phyloP scores from a whole-genome alignment of 1,140 invertebrate species.

The Octopus bimaculoides region DNA sequence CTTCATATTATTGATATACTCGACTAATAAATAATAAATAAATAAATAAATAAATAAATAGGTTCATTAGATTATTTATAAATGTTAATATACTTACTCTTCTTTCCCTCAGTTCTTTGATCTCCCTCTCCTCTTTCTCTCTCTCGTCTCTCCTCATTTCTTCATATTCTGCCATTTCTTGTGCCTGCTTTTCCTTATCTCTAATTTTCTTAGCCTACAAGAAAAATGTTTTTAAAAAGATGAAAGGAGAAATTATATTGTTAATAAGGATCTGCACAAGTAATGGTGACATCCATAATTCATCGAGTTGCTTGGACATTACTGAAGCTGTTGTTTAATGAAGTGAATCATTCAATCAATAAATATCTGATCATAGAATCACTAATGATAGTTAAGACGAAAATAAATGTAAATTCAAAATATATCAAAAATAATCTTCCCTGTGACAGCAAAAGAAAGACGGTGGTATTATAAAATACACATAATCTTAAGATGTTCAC shows the following conservation, averaged over 20 bases:
- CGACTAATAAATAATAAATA: too few species aligned
- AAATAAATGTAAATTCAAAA: neutral
- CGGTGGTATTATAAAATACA: too few species aligned
- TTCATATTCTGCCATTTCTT: conserved; percentile 42
- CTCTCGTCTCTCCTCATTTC: conserved; percentile 35
- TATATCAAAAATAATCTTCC: too few species aligned
- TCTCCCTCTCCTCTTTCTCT: conserved; percentile 39
- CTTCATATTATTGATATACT: too few species aligned
- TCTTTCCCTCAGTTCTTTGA: conserved; percentile 32
- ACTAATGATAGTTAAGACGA: neutral
- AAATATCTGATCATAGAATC: neutral
- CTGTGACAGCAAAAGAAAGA: too few species aligned
- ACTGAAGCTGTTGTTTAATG: neutral
- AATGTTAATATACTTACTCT: conserved; percentile 23
- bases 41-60: conserved; percentile 9
- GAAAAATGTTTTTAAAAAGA: neutral
- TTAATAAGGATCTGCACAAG: neutral
- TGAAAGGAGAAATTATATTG: neutral
- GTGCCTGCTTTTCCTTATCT: conserved; percentile 34
- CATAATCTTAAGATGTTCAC: too few species aligned
- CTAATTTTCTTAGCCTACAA: conserved; percentile 31
- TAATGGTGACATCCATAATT: neutral
- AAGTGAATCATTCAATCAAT: neutral
- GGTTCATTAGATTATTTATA: neutral
- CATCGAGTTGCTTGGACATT: neutral